phyloP scores from a whole-genome alignment of 2,113 vertebrate genomes.

The Perca flavescens region DNA sequence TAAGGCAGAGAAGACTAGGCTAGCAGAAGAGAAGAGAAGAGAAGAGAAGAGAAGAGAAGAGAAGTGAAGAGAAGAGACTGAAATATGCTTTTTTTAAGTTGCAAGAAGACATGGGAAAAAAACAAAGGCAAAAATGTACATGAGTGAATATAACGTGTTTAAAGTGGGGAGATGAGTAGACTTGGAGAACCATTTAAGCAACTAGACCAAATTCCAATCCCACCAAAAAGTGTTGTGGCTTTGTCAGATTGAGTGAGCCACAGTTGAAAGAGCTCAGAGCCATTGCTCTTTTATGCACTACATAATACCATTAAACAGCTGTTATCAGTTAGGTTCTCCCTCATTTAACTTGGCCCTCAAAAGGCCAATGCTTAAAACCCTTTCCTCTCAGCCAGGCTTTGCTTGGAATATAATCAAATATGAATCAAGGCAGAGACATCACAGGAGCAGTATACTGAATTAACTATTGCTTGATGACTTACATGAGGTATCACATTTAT shows the following conservation, averaged over 20 bases:
- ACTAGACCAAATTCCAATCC: too few relatives aligned
- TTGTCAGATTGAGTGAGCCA: constrained; percentile 6
- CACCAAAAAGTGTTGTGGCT: not conserved
- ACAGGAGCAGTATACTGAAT: constrained; percentile 38
- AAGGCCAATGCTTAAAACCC: constrained; percentile 24
- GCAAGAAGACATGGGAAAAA: not conserved
- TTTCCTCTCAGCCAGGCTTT: constrained; percentile 18
- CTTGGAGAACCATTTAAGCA: too few relatives aligned
- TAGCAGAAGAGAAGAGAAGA: constrained; percentile 28
- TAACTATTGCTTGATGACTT: constrained; percentile 44
- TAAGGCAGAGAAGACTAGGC: constrained; percentile 33
- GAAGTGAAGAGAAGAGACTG: constrained; percentile 8
- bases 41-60: constrained; percentile 14
- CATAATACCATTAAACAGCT: constrained; percentile 29
- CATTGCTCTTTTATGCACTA: constrained; percentile 17
- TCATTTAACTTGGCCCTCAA: constrained; percentile 48
- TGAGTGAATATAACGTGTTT: too few relatives aligned
- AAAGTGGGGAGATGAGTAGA: too few relatives aligned
- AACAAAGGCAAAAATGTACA: too few relatives aligned
- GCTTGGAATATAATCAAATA: constrained; percentile 61
- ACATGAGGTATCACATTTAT: constrained; percentile 28
- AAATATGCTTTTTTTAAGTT: too few relatives aligned
- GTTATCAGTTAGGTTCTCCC: constrained; percentile 33
- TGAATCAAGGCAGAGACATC: constrained; percentile 61
- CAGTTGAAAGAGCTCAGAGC: constrained; percentile 33